Base-by-base conservation (phyloP, 2,113 vertebrate genomes). In the Craseonycteris thonglongyai region DNA sequence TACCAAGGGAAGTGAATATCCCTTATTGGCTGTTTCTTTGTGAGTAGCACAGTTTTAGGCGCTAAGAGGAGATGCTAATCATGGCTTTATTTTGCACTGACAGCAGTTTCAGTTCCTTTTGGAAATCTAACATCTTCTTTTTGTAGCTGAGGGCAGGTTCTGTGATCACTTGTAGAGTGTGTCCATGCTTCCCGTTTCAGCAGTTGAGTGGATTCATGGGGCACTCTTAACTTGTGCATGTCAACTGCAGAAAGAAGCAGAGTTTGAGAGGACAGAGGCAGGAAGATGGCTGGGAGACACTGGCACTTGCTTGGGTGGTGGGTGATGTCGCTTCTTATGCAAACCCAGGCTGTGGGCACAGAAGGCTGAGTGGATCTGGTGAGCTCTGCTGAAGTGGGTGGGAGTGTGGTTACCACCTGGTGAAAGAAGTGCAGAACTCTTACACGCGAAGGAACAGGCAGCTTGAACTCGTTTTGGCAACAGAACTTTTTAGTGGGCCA, bases 281-380 rank as follows among this genome's bases (percentile, higher is more conserved):
- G 7, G 35, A 16, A 2, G 4, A 2, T 59, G 5, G 9, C 3
- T 33, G 16, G 76, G 40, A 71, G 11, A 49, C 8, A n/a, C 0
- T 26, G 33, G n/a, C 2, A 0, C 47, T 78, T 21, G 54, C 54
- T 19, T 59, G 56, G 10, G 38, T 81, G 28, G 33, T 2, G 1
- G 47, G 66, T 4, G 38, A 21, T 18, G 4, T 10, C 65, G 19
- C 22, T 40, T 75, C 47, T 9, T 85, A 10, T 33, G 11, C 7
- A 47, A 2, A 38, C 19, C 7, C 8, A 24, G 49, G 30, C 5
- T 6, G 7, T 79, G 72, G 49, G 11, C 76, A 38, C 22, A 18
- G 5, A 7, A 63, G 26, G 30, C 22, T 26, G 21, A 35, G 9
- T 6, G 0, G 6, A 35, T 22, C n/a, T 59, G 19, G 30, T 45